phyloP scores from a whole-genome alignment of 1,140 invertebrate genomes.

The Drosophila tropicalis region DNA sequence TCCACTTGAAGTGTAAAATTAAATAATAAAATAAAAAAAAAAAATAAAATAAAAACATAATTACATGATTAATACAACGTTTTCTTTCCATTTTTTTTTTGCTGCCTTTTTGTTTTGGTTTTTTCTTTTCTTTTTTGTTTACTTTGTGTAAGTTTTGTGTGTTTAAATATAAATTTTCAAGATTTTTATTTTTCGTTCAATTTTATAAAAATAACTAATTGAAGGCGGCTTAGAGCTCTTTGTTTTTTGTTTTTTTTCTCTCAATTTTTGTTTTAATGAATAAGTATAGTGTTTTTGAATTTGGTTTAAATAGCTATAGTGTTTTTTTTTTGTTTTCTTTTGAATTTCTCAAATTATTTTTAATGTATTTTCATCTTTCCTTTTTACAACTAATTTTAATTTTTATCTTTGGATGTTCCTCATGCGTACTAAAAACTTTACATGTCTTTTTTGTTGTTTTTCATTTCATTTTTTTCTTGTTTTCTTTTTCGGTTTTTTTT shows the following conservation, averaged over 20 bases:
- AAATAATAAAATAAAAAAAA: slow-evolving; percentile 40
- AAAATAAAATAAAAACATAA: slow-evolving; percentile 52
- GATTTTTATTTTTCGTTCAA: slow-evolving; percentile 57
- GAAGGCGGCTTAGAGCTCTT: slow-evolving; percentile 79
- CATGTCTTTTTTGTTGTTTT: slow-evolving; percentile 67
- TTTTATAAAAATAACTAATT: slow-evolving; percentile 81
- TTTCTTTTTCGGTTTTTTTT: slow-evolving; percentile 38
- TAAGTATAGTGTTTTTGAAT: slow-evolving; percentile 46
- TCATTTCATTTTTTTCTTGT: slow-evolving; percentile 55
- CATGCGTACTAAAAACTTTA: slow-evolving; percentile 74
- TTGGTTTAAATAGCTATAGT: slow-evolving; percentile 72
- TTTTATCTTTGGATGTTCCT: slow-evolving; percentile 75
- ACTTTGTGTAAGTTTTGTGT: slow-evolving; percentile 22
- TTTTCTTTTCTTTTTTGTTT: neutral
- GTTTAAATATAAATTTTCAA: slow-evolving; percentile 71
- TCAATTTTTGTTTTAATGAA: slow-evolving; percentile 38
- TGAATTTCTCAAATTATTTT: slow-evolving; percentile 52
- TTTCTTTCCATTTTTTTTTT: slow-evolving; percentile 45
- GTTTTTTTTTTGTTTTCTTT: slow-evolving; percentile 27
- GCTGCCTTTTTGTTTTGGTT: slow-evolving; percentile 30
- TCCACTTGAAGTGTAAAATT: slow-evolving; percentile 72
- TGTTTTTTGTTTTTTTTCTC: slow-evolving; percentile 69
- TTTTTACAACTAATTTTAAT: slow-evolving; percentile 76
- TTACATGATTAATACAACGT: slow-evolving; percentile 44
- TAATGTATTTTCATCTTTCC: slow-evolving; percentile 71